phyloP scores from a whole-genome alignment of 2,113 vertebrate species.

The Epinephelus cyanopodus region DNA sequence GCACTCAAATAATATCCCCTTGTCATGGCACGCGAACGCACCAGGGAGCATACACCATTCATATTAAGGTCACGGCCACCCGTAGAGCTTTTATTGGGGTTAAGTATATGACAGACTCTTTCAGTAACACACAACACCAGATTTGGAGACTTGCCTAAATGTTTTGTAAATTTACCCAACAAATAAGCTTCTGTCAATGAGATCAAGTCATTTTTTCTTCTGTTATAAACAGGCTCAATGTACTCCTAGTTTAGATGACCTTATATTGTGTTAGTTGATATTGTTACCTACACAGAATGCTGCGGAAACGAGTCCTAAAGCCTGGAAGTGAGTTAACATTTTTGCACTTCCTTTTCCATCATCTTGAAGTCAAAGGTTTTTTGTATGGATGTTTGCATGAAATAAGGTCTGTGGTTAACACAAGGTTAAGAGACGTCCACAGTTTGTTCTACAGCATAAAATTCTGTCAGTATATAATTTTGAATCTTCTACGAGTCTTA shows the following conservation, averaged over 20 bases:
- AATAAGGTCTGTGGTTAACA: no score
- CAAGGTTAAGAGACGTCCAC: no score
- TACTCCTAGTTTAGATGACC: background rate
- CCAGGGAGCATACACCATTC: conserved; percentile 42
- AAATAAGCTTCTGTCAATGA: conserved; percentile 13
- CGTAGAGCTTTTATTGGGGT: conserved; percentile 71
- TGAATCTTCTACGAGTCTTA: no score
- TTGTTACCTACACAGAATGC: no score
- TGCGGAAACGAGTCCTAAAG: no score
- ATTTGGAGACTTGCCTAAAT: conserved; percentile 45
- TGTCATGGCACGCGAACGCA: conserved; percentile 27
- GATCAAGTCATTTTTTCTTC: background rate
- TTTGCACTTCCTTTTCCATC: no score
- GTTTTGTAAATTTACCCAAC: conserved; percentile 29
- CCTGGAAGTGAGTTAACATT: no score
- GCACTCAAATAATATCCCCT: conserved; percentile 41
- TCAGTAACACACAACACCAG: conserved; percentile 51
- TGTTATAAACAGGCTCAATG: background rate
- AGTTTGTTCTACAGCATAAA: no score
- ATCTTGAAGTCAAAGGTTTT: no score
- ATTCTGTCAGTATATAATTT: no score
- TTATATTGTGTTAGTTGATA: background rate
- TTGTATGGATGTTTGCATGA: no score
- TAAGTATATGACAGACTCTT: conserved; percentile 72
- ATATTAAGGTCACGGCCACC: conserved; percentile 67